These are phyloP conservation scores for Pagrus major DNA, from an alignment of 2,113 vertebrate genomes.

Conservation along the genomic window DNA sequence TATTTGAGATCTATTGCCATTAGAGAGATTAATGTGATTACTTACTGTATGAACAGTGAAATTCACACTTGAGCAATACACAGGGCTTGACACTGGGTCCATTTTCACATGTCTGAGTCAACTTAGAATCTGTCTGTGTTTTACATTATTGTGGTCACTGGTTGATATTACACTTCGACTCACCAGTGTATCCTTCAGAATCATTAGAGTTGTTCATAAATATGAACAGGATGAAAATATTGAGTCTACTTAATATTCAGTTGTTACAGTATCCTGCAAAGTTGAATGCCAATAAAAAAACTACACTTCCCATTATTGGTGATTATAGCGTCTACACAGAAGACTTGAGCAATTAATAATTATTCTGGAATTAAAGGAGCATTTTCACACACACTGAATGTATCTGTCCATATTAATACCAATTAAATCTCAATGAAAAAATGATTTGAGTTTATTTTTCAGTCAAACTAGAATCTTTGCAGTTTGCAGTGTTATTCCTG, in stretches of 20 bases:
- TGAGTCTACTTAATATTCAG: neutral
- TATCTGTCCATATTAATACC: neutral
- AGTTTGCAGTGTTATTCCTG: neutral
- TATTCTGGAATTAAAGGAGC: neutral
- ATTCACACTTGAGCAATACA: constrained; percentile 25
- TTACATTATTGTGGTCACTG: constrained; percentile 19
- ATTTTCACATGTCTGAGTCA: constrained; percentile 39
- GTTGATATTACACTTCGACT: neutral
- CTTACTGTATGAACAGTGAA: constrained; percentile 52
- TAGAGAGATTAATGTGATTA: constrained; percentile 65
- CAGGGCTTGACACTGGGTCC: neutral
- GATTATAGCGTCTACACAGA: neutral
- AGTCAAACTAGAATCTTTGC: neutral
- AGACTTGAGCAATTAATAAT: neutral
- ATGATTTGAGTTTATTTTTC: neutral
- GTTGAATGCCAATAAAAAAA: neutral
- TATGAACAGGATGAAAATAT: neutral
- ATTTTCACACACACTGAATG: neutral
- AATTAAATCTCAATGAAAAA: neutral
- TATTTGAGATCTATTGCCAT: constrained; percentile 68
- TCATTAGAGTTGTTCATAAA: neutral
- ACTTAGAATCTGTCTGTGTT: constrained; percentile 25
- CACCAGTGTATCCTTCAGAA: neutral
- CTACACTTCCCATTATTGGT: neutral
- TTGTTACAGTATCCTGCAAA: neutral